phyloP scores from a whole-genome alignment of 2,888 invertebrate genomes.

The Lacanobia oleracea region DNA sequence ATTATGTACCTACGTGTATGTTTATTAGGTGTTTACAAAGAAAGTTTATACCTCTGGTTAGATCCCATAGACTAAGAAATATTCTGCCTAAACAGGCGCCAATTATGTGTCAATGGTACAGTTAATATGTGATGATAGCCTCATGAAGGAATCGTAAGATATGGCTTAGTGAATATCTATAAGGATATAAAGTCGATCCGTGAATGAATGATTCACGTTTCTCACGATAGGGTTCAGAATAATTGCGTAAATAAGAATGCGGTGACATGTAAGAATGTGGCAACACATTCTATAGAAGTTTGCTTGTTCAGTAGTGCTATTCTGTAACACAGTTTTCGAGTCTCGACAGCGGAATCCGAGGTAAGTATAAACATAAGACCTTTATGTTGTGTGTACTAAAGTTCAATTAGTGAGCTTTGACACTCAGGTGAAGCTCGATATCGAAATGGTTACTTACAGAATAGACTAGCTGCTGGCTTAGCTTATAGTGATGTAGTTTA shows the following conservation, averaged over 20 bases:
- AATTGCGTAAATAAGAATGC: too few relatives aligned
- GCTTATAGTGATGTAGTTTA: not conserved
- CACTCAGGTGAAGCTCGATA: too few relatives aligned
- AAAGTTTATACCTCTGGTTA: not conserved
- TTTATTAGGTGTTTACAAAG: not conserved
- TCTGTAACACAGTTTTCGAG: too few relatives aligned
- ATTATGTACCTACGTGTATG: not conserved
- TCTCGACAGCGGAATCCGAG: too few relatives aligned
- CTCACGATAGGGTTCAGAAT: not conserved
- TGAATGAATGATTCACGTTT: not conserved
- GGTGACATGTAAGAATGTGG: too few relatives aligned
- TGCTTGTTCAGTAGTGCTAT: too few relatives aligned
- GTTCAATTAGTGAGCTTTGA: too few relatives aligned
- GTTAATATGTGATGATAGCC: too few relatives aligned
- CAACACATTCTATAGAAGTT: not conserved
- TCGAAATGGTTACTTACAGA: too few relatives aligned
- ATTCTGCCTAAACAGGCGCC: not conserved
- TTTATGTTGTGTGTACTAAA: too few relatives aligned
- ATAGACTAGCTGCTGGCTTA: too few relatives aligned
- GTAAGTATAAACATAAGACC: too few relatives aligned
- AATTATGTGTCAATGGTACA: constrained; percentile 1
- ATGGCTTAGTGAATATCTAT: not conserved
- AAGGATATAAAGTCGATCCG: not conserved
- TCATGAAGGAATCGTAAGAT: not conserved
- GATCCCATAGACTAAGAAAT: not conserved